Evolutionary conservation across 2,113 vertebrate species (phyloP).

Genomic region (Trichechus manatus): DNA sequence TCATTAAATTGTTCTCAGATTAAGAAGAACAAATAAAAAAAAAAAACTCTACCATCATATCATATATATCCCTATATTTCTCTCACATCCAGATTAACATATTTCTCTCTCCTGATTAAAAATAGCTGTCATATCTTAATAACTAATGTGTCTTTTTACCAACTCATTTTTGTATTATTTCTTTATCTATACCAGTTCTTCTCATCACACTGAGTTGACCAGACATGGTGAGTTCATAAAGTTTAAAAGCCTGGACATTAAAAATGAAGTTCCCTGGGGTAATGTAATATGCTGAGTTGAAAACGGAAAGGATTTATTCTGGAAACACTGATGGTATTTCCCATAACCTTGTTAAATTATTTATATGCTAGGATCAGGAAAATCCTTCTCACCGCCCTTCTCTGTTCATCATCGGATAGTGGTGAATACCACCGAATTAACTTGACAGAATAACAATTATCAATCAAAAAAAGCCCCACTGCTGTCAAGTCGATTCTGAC

Average conservation of each 20-base stretch:
- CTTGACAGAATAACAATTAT: neutral
- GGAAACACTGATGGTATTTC: neutral
- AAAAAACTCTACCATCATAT: neutral
- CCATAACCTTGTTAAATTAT: neutral
- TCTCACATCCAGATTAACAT: neutral
- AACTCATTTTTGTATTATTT: neutral
- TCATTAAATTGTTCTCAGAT: neutral
- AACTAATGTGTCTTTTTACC: neutral
- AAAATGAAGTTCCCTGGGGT: neutral
- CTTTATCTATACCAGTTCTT: neutral
- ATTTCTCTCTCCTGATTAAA: neutral
- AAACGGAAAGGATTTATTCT: slow-evolving; percentile 8
- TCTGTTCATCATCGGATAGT: neutral
- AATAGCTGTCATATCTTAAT: neutral
- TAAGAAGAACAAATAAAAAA: neutral
- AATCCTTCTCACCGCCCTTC: neutral
- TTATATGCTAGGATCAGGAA: neutral
- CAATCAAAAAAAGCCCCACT: neutral
- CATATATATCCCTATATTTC: neutral
- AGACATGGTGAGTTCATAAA: neutral
- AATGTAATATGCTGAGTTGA: neutral
- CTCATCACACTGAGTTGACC: neutral
- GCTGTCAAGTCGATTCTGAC: no score
- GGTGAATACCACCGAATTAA: neutral
- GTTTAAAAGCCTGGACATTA: neutral